Base-by-base conservation (phyloP, 1,140 invertebrate species). In the Macrostomum lignano region DNA sequence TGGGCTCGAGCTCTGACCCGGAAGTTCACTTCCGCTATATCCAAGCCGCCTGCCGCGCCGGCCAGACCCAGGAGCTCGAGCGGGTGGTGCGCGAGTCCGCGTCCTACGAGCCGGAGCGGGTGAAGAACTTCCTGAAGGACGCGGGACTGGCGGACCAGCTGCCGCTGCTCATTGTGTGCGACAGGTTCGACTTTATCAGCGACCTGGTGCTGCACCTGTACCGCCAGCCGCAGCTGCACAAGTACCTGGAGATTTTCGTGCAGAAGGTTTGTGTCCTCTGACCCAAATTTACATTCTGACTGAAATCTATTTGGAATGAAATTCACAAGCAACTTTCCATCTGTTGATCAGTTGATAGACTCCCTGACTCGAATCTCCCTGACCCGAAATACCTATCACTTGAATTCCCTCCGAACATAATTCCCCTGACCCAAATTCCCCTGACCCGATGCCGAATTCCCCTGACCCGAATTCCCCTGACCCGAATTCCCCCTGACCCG, bases 11-110 rank as follows among this genome's bases (percentile, higher is more conserved):
- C 40, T 88, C 96, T 60, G 91, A 99, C 61, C 68, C 78, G 14
- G 91, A 98, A 59, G 91, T 98, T 24, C 91, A 98, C 48, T 98
- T 96, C 60, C 96, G 96, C 55, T 98, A 98, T 50, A 98, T 98
- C 46, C 67, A 71, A 63, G 79, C 78, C 15, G 78, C 78, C 1
- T 84, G 78, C 52, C 93, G 96, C 51, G 96, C 86, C 19, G 84
- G 84, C 6, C 91, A 98, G 53, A 93, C 96, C 42, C 96, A 96
- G 55, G 91, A 98, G 62, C 88, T 94, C 6, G 91, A 99, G 51
- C 67, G 91, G 35, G 96, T 98, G 45, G 96, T 88, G 49, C 67
- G 91, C 17, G 88, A 98, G 54, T 88, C 78, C 28, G 94, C 96
- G 51, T 96, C 82, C 54, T 98, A 96, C 53, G 93, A 84, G 60